Conservation (phyloP, 2,888 invertebrate genomes). For the Orthosia incerta region DNA sequence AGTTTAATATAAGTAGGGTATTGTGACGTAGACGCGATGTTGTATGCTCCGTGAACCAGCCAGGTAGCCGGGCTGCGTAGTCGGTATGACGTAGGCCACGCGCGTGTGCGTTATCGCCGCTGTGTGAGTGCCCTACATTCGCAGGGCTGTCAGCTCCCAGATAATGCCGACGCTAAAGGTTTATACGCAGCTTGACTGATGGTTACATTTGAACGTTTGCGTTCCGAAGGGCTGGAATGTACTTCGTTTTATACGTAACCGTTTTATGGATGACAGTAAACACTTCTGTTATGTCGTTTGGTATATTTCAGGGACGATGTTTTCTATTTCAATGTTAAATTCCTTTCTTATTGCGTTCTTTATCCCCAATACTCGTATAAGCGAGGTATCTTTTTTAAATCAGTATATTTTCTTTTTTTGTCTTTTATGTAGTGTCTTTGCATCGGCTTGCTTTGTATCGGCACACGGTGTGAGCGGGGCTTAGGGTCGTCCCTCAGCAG, state of each 20-base stretch:
- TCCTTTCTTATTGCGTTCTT: conserved; percentile 36
- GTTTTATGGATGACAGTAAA: conserved; percentile 61
- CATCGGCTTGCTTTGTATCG: conserved; percentile 42
- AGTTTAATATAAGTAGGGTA: conserved; percentile 75
- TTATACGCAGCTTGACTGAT: conserved; percentile 72
- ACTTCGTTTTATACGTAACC: conserved; percentile 60
- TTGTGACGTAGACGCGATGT: conserved; percentile 68
- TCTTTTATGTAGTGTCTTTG: conserved; percentile 17
- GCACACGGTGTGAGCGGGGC: conserved; percentile 53
- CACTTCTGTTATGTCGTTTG: conserved; percentile 52
- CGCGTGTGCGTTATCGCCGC: conserved; percentile 66
- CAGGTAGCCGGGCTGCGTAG: conserved; percentile 75
- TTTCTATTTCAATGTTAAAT: conserved; percentile 51
- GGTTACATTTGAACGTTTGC: conserved; percentile 73
- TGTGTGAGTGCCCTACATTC: conserved; percentile 86
- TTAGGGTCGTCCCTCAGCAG: conserved; percentile 72
- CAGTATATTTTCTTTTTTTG: conserved; percentile 24
- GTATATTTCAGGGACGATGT: conserved; percentile 44
- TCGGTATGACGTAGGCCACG: conserved; percentile 58
- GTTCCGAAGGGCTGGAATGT: conserved; percentile 60
- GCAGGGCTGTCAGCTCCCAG: conserved; percentile 73
- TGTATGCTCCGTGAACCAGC: conserved; percentile 72
- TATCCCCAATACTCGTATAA: conserved; percentile 18
- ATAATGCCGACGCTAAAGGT: conserved; percentile 70
- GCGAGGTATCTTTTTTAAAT: conserved; percentile 10